Percentiles rank a stretch among this genome's conserved stretches.
phyloP scores from a whole-genome alignment of 2,888 invertebrate genomes.

The Thera britannica region DNA sequence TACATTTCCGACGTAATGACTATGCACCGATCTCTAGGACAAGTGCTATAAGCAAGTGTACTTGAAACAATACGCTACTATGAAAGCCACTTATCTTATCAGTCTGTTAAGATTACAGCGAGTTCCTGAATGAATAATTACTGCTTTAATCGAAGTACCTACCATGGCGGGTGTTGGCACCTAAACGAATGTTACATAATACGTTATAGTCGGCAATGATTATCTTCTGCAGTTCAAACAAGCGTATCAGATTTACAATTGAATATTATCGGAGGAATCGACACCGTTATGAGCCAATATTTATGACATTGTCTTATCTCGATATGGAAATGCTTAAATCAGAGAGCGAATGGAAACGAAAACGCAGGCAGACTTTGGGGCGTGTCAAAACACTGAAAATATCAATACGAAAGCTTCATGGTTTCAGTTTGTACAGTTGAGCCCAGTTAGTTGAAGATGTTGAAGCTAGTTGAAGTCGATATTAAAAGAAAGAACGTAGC shows the following conservation, averaged over 20 bases:
- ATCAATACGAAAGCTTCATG: not conserved
- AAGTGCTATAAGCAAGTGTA: slow-evolving; percentile 43
- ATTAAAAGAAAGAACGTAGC: slow-evolving; percentile 7
- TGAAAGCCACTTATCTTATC: slow-evolving; percentile 27
- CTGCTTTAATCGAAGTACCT: slow-evolving; percentile 12
- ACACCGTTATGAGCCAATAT: slow-evolving; percentile 27
- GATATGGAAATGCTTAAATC: slow-evolving; percentile 17
- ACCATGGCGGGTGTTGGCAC: slow-evolving; percentile 36
- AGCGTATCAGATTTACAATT: slow-evolving; percentile 45
- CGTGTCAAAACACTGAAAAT: not conserved
- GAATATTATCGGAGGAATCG: slow-evolving; percentile 44
- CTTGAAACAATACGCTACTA: slow-evolving; percentile 29
- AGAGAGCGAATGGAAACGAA: slow-evolving; percentile 16
- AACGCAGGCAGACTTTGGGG: not conserved
- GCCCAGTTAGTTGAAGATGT: too few relatives aligned
- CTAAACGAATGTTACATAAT: slow-evolving; percentile 52
- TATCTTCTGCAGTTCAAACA: slow-evolving; percentile 58
- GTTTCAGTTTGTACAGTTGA: too few relatives aligned
- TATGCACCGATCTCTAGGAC: slow-evolving; percentile 57
- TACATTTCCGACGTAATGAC: slow-evolving; percentile 69
- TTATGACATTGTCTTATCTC: slow-evolving; percentile 22
- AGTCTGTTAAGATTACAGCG: slow-evolving; percentile 27
- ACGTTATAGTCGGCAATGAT: slow-evolving; percentile 52
- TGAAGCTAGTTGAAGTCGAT: too few relatives aligned
- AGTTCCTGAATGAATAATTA: slow-evolving; percentile 32